Base-by-base conservation (phyloP, 2,888 invertebrate species). In the Adelphocoris suturalis region DNA sequence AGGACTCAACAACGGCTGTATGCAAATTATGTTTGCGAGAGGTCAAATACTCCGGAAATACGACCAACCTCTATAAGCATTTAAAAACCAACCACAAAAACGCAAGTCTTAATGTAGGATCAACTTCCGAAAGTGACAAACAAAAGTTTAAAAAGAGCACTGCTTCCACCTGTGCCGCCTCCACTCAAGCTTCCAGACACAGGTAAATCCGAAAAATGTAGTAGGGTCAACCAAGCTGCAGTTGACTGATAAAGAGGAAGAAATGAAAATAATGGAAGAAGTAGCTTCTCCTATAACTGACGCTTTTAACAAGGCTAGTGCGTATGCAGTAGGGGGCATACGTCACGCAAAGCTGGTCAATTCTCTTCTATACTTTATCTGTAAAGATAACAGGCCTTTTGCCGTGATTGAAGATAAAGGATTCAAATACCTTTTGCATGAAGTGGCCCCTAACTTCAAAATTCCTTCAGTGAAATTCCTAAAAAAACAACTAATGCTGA, bases 381-480 rank as follows among this genome's bases (percentile, higher is more conserved):
- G 76, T 28, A 76, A 76, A 76, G 76, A 76, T 76, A 76, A 76
- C 19, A 23, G 76, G 27, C 76, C 76, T 76, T 76, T 76, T 28
- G 2, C 27, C 76, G 76, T 13, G 27, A 76, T 76, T 76, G 37
- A 28, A n/a, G 76, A 14, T 76, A 12, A 76, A 76, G 76, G 4
- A 7, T 76, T 76, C 19, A 13, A 76, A 76, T 14, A 76, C 27
- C 37, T 76, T 9, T 7, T 76, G 76, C 27, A 76, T 9, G 27
- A 28, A 23, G 27, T 76, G 76, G 76, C 76, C 7, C 76, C 76
- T 23, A 28, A 23, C 37, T 76, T 76, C 76, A 76, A 28, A 14
- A 28, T 76, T 76, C 76, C 76, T 23, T 76, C 76, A 9, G 76
- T 76, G 13, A 76, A 28, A 23, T 76, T 28, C 16, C 3, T 76